Evolutionary conservation across 2,888 invertebrate species (phyloP).

Genomic region (Chalcis sispes): DNA sequence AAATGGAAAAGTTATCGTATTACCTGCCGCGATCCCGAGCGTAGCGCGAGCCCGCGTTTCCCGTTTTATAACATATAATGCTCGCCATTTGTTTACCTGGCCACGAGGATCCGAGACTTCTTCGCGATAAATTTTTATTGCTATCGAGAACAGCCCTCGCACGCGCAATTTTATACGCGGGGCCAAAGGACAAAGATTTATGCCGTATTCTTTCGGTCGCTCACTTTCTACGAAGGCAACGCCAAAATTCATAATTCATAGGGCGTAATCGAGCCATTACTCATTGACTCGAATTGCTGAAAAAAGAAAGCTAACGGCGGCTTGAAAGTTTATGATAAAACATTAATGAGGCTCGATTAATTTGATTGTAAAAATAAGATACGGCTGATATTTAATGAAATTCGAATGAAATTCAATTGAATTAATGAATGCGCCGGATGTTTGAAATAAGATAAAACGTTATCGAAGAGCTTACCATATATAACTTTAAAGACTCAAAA

Average conservation of each 20-base stretch:
- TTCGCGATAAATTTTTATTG: background rate
- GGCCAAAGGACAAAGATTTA: constrained; percentile 14
- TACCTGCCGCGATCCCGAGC: too few species aligned
- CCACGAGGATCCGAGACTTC: background rate
- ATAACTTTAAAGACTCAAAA: too few species aligned
- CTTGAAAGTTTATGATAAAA: background rate
- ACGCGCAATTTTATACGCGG: too few species aligned
- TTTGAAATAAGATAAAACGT: too few species aligned
- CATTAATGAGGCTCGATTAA: background rate
- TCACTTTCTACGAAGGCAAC: background rate
- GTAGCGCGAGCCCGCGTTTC: background rate
- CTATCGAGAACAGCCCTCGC: background rate
- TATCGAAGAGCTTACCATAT: too few species aligned
- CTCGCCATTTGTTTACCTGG: background rate
- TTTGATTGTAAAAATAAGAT: background rate
- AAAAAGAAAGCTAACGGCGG: too few species aligned
- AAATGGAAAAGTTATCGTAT: constrained; percentile 25
- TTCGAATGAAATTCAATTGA: background rate
- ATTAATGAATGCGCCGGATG: too few species aligned
- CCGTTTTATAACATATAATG: background rate
- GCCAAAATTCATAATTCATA: constrained; percentile 47
- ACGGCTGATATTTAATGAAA: background rate
- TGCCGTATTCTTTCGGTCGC: background rate
- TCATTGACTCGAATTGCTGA: background rate
- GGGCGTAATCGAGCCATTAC: constrained; percentile 36